A percentile compares a stretch with the other conserved stretches of the same genome.
Evolutionary conservation across 2,888 invertebrate genomes (phyloP).

Genomic region (Mechanitis mazaeus): DNA sequence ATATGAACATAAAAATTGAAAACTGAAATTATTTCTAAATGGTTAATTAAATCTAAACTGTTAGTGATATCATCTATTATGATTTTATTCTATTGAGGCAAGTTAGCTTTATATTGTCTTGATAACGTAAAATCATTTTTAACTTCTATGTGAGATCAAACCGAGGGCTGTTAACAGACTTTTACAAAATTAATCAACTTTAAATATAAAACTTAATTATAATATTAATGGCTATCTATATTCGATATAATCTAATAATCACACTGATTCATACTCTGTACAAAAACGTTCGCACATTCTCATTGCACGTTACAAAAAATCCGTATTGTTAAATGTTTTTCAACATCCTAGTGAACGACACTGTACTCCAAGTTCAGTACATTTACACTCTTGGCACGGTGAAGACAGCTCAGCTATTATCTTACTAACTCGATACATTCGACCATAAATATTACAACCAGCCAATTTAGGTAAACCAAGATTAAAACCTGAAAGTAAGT

Average conservation of each 20-base stretch:
- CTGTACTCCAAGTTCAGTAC: constrained; percentile 90
- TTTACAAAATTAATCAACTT: constrained; percentile 6
- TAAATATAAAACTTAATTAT: neutral
- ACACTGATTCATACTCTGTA: constrained; percentile 17
- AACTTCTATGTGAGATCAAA: constrained; percentile 52
- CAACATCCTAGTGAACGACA: constrained; percentile 82
- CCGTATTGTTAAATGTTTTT: constrained; percentile 11
- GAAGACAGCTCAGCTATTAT: constrained; percentile 89
- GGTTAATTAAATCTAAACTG: neutral
- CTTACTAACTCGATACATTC: constrained; percentile 89
- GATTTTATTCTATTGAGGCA: constrained; percentile 28
- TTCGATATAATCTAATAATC: constrained; percentile 25
- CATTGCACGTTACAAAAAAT: constrained; percentile 12
- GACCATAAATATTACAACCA: constrained; percentile 93
- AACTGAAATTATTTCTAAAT: neutral
- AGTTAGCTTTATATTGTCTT: constrained; percentile 11
- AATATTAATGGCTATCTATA: constrained; percentile 11
- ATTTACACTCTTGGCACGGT: constrained; percentile 89
- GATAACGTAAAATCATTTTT: constrained; percentile 13
- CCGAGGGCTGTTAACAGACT: constrained; percentile 27
- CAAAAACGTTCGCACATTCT: neutral
- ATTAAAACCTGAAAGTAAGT: constrained; percentile 41
- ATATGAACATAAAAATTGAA: too few species aligned
- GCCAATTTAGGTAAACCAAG: constrained; percentile 84
- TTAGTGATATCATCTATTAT: constrained; percentile 19